A percentile compares a stretch with the other conserved stretches of the same genome.
These are phyloP conservation scores for Muschampia staudingeri DNA, from an alignment of 2,888 invertebrate genomes.

Conservation along the genomic window DNA sequence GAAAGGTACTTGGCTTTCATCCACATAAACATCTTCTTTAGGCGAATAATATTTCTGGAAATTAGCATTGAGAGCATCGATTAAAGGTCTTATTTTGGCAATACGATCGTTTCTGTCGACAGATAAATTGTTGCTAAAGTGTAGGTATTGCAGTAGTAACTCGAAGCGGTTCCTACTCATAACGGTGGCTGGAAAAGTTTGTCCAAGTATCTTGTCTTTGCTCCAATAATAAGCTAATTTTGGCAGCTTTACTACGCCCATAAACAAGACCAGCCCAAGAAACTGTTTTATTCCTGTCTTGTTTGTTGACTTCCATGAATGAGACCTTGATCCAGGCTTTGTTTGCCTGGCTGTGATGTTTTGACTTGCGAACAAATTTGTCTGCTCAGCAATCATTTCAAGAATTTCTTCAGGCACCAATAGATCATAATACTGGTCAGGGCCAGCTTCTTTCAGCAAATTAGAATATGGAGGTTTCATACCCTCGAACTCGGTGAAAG, in stretches of 20 bases:
- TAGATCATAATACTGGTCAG: conserved; percentile 68
- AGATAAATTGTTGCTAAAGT: conserved; percentile 68
- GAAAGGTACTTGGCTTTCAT: conserved; percentile 1
- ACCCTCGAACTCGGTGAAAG: conserved; percentile 67
- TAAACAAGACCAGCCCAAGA: conserved; percentile 70
- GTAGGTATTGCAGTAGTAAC: conserved; percentile 68
- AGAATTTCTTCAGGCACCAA: conserved; percentile 69
- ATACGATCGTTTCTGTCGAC: background rate
- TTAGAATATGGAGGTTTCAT: conserved; percentile 67
- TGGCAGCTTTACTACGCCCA: conserved; percentile 71
- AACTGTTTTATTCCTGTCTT: conserved; percentile 70
- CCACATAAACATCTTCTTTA: background rate
- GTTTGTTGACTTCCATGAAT: conserved; percentile 70
- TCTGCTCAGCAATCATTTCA: conserved; percentile 66
- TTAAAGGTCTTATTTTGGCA: background rate
- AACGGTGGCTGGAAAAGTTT: conserved; percentile 67
- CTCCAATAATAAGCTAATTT: conserved; percentile 70
- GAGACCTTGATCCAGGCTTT: conserved; percentile 62
- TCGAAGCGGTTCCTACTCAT: conserved; percentile 71
- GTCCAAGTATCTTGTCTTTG: conserved; percentile 69
- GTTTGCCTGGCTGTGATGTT: conserved; percentile 67
- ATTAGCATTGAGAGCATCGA: background rate
- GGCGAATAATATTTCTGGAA: background rate
- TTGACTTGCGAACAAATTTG: conserved; percentile 70
- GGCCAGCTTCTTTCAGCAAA: conserved; percentile 68